These are phyloP conservation scores for Drosophila watanabei DNA, from an alignment of 1,140 invertebrate species.

Conservation along the genomic window DNA sequence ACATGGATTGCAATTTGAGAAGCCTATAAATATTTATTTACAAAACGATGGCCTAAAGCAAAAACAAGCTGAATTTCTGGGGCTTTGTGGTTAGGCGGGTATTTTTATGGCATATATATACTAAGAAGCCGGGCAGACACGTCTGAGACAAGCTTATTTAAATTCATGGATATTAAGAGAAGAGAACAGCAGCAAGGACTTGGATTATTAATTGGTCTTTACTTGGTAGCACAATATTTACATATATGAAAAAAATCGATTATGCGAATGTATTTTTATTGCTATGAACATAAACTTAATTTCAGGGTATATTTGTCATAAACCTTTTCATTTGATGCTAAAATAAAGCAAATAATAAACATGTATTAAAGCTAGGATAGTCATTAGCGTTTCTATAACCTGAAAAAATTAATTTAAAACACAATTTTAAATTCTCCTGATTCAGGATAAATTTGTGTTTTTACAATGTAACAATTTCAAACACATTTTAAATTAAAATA, in stretches of 20 bases:
- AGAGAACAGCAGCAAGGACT: background rate
- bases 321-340: too few relatives aligned
- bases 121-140: constrained; percentile 8
- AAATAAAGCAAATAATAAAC: too few relatives aligned
- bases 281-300: too few relatives aligned
- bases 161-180: constrained; percentile 3
- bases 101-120: constrained; percentile 8
- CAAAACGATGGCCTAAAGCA: constrained; percentile 9
- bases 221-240: background rate
- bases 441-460: too few relatives aligned
- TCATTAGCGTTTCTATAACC: too few relatives aligned
- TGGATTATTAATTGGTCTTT: background rate
- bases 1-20: constrained; percentile 63
- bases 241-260: too few relatives aligned
- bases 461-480: too few relatives aligned
- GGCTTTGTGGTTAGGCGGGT: background rate
- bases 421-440: too few relatives aligned
- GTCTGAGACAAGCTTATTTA: constrained; percentile 26
- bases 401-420: too few relatives aligned
- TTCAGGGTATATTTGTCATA: too few relatives aligned
- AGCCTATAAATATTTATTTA: constrained; percentile 78
- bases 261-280: too few relatives aligned
- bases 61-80: background rate
- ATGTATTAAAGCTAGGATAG: background rate
- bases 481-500: too few relatives aligned